Conservation (phyloP, 1,140 invertebrate species). For the Neuroterus valhalla region DNA sequence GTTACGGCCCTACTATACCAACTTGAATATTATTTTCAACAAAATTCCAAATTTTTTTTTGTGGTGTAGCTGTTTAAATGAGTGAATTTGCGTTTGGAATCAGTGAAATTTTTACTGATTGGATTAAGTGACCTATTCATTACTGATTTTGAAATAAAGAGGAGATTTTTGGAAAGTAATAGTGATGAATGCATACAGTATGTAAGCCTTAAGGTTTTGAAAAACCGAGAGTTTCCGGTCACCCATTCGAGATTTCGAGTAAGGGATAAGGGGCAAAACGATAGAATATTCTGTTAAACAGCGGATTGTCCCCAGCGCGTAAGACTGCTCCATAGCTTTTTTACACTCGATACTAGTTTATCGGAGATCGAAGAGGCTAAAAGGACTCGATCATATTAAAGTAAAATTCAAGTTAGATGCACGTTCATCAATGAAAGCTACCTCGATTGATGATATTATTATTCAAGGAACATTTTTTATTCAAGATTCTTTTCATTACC, state of each 20-base stretch:
- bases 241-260: slow-evolving; percentile 44
- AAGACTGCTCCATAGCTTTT: slow-evolving; percentile 51
- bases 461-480: too few species aligned
- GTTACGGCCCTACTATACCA: too few species aligned
- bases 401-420: too few species aligned
- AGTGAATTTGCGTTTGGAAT: too few species aligned
- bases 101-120: slow-evolving; percentile 30
- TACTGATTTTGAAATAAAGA: slow-evolving; percentile 15
- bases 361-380: slow-evolving; percentile 41
- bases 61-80: too few species aligned
- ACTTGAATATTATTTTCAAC: too few species aligned
- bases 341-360: slow-evolving; percentile 41
- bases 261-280: slow-evolving; percentile 46
- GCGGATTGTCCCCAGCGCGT: slow-evolving; percentile 37
- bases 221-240: slow-evolving; percentile 29
- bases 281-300: slow-evolving; percentile 41
- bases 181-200: slow-evolving; percentile 33
- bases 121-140: background rate
- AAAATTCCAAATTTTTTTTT: too few species aligned
- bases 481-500: too few species aligned
- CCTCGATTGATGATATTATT: too few species aligned
- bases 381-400: slow-evolving; percentile 9
- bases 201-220: slow-evolving; percentile 30
- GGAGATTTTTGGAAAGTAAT: slow-evolving; percentile 34
- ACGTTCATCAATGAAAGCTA: too few species aligned